phyloP scores from a whole-genome alignment of 2,113 vertebrate genomes.

The Telmatochromis sp. region DNA sequence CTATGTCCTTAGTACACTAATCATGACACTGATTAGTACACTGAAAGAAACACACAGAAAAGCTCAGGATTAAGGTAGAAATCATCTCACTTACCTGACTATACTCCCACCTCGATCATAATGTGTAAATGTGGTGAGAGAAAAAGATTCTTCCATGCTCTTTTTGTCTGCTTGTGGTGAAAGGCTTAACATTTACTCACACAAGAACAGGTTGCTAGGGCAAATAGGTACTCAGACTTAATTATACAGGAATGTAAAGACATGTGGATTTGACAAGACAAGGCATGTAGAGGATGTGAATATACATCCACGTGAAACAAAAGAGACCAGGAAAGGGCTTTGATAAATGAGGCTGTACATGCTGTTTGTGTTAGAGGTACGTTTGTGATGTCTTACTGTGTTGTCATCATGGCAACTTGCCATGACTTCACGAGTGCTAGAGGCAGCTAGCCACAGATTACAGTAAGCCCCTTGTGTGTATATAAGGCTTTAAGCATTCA shows the following conservation, averaged over 20 bases:
- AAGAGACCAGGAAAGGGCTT: background rate
- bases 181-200: background rate
- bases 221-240: background rate
- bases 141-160: slow-evolving; percentile 7
- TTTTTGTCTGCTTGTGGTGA: background rate
- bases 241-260: background rate
- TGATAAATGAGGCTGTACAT: background rate
- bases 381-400: background rate
- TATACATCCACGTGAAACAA: background rate
- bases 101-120: background rate
- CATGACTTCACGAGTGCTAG: slow-evolving; percentile 27
- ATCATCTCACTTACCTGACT: background rate
- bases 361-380: background rate
- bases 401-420: background rate
- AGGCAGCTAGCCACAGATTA: slow-evolving; percentile 45
- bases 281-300: background rate
- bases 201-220: background rate
- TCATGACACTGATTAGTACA: background rate
- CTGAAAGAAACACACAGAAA: background rate
- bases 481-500: slow-evolving; percentile 20
- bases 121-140: background rate
- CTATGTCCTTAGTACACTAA: background rate
- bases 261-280: background rate
- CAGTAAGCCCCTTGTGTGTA: slow-evolving; percentile 21
- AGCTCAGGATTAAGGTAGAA: slow-evolving; percentile 16